A percentile compares a stretch with the other conserved stretches of the same genome.
Evolutionary conservation across 2,797 vertebrate species (phyloP).

Genomic region (Lagorchestes hirsutus): DNA sequence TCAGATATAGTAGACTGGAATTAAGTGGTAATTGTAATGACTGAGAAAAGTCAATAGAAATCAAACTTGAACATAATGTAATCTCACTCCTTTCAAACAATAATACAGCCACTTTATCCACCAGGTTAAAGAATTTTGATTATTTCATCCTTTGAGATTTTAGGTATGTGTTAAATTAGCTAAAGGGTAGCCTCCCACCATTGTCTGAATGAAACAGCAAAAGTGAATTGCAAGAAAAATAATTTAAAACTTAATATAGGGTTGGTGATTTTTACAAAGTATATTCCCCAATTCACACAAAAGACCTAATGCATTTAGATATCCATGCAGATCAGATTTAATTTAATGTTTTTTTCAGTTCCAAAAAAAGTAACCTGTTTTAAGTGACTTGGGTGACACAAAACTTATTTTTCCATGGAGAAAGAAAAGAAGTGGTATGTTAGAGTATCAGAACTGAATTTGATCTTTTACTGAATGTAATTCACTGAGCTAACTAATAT

Average conservation of each 20-base stretch:
- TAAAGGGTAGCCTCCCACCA: conserved; percentile 17
- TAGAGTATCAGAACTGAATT: conserved; percentile 45
- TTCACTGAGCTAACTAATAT: conserved; percentile 44
- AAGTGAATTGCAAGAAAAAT: conserved; percentile 32
- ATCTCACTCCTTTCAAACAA: conserved; percentile 53
- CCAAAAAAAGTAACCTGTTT: conserved; percentile 54
- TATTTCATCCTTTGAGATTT: conserved; percentile 37
- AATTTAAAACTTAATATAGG: conserved; percentile 49
- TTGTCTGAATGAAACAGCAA: conserved; percentile 62
- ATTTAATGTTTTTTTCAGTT: conserved; percentile 22
- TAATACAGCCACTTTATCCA: not conserved
- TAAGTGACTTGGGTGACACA: conserved; percentile 52
- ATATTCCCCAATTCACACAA: conserved; percentile 31
- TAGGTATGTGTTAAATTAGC: conserved; percentile 47
- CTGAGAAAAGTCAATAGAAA: conserved; percentile 38
- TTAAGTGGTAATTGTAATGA: conserved; percentile 41
- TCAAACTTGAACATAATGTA: conserved; percentile 44
- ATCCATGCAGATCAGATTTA: conserved; percentile 16
- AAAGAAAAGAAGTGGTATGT: conserved; percentile 21
- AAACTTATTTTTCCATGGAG: conserved; percentile 62
- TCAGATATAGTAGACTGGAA: conserved; percentile 31
- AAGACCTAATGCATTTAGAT: conserved; percentile 38
- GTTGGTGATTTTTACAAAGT: conserved; percentile 5
- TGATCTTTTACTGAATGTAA: conserved; percentile 55
- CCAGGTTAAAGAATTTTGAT: conserved; percentile 56